A percentile compares a stretch with the other conserved stretches of the same genome.
These are phyloP conservation scores for Cathartes aura DNA, from an alignment of 2,113 vertebrate species.

Conservation along the genomic window DNA sequence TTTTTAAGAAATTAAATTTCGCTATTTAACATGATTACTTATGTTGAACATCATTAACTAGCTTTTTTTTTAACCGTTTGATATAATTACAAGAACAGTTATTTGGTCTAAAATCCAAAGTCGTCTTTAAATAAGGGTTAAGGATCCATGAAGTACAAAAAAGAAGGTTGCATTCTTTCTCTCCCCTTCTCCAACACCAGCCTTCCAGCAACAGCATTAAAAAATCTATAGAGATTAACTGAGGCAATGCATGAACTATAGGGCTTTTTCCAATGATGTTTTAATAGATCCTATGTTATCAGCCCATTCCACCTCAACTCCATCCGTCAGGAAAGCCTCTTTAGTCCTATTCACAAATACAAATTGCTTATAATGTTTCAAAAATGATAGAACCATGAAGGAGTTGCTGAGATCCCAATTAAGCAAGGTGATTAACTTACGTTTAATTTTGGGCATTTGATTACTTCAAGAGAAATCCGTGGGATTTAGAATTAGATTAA, in stretches of 20 bases:
- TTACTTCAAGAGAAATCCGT: background rate
- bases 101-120: slow-evolving; percentile 84
- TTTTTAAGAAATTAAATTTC: slow-evolving; percentile 96
- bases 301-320: background rate
- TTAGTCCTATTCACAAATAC: slow-evolving; percentile 10
- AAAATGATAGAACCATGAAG: background rate
- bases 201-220: slow-evolving; percentile 57
- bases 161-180: slow-evolving; percentile 73
- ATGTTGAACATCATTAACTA: slow-evolving; percentile 93
- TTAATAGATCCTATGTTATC: slow-evolving; percentile 45
- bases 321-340: background rate
- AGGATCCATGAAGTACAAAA: slow-evolving; percentile 93
- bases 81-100: slow-evolving; percentile 92
- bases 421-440: background rate
- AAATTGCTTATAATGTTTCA: background rate
- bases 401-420: background rate
- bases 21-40: slow-evolving; percentile 99
- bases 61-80: slow-evolving; percentile 90
- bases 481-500: background rate
- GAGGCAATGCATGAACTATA: slow-evolving; percentile 6
- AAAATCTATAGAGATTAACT: slow-evolving; percentile 6
- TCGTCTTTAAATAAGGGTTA: slow-evolving; percentile 89
- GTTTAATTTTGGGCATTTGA: background rate
- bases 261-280: slow-evolving; percentile 34
- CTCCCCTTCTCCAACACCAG: slow-evolving; percentile 30